These are phyloP conservation scores for Trichogramma pretiosum DNA, from an alignment of 1,140 invertebrate genomes.

Conservation along the genomic window DNA sequence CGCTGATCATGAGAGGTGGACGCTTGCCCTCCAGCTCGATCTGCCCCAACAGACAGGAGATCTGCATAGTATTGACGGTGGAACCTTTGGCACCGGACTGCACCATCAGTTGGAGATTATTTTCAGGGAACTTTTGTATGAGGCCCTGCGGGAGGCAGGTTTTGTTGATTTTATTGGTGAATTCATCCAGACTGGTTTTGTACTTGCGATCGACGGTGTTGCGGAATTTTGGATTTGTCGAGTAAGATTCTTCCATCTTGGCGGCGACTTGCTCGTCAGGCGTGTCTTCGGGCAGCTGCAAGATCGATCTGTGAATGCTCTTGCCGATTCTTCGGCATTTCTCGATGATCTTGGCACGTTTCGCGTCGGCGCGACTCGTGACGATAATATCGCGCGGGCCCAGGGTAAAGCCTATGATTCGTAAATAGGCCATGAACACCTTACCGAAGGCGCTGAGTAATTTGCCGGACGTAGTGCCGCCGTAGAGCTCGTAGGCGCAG, in stretches of 20 bases:
- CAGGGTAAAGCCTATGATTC: conserved; percentile 86
- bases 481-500: conserved; percentile 90
- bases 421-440: conserved; percentile 84
- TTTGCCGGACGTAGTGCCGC: conserved; percentile 69
- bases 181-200: conserved; percentile 70
- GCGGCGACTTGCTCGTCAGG: conserved; percentile 50
- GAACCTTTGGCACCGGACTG: conserved; percentile 97
- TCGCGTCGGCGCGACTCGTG: conserved; percentile 58
- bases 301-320: conserved; percentile 54
- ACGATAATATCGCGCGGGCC: conserved; percentile 93
- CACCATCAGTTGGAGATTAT: conserved; percentile 97
- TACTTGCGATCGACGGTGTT: conserved; percentile 77
- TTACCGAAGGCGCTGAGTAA: conserved; percentile 84
- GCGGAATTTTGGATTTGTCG: conserved; percentile 67
- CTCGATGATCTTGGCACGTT: conserved; percentile 63
- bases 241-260: conserved; percentile 63
- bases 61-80: conserved; percentile 93
- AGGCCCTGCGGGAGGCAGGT: conserved; percentile 74
- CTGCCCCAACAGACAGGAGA: conserved; percentile 92
- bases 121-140: conserved; percentile 79
- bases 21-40: conserved; percentile 97
- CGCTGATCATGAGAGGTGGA: conserved; percentile 89
- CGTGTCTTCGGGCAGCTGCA: conserved; percentile 57
- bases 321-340: conserved; percentile 54
- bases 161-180: conserved; percentile 85